Evolutionary conservation across 2,888 invertebrate species (phyloP), one percentile per base, ranked within the genome.

Genomic region (Apantesis nais): DNA sequence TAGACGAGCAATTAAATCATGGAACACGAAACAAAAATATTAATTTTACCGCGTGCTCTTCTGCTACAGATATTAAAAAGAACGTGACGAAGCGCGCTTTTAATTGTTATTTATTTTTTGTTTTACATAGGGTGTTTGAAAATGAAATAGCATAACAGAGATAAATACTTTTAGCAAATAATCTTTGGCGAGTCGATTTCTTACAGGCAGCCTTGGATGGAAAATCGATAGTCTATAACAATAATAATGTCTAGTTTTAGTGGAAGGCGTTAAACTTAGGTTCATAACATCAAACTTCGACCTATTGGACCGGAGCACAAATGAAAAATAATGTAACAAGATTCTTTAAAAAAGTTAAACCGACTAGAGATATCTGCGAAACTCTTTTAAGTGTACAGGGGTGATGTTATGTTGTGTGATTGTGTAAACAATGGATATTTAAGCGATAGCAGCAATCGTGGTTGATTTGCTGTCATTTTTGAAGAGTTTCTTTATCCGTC

Each of bases 1-100:
- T 22, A 22, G 37, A 63, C 29, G 44, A 44, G 41, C 63, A 4
- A 11, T 63, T 29, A 29, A 31, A 12, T 31, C 22, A 31, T 44
- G 31, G 63, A 63, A 63, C 11, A 63, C 63, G 44, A 63, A 41
- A 63, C 12, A 63, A 44, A 44, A 63, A 63, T 9, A 0, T 19
- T 44, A 22, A 22, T 11, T 44, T 12, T 11, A 63, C 29, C 41
- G 31, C 63, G 44, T 44, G 63, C 44, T 63, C 29, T 29, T 22
- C 14, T 22, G 63, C 11, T 44, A 63, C 19, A 63, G 63, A 41
- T 41, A 29, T 41, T n/a, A 34, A 63, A 14, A 29, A 16, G n/a
- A 44, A 5, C 44, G 44, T 14, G 0, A 19, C 44, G 39, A 58
- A 58, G 25, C 58, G 16, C 0, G 14, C 29, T 16, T 58, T 58